phyloP scores from a whole-genome alignment of 2,113 vertebrate genomes.

The Notothenia coriiceps region DNA sequence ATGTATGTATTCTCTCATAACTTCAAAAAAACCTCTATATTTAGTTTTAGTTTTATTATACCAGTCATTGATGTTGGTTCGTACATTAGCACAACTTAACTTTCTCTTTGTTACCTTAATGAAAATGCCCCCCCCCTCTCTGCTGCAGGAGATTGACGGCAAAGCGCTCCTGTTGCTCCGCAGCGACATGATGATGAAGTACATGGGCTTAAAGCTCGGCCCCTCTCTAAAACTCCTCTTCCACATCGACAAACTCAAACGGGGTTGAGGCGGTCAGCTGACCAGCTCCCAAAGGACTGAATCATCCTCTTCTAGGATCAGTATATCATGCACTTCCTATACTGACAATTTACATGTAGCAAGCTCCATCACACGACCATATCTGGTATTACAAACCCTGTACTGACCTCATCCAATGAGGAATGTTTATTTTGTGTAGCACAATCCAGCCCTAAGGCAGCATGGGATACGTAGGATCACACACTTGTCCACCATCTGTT shows the following conservation, averaged over 20 bases:
- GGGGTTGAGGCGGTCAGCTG: constrained; percentile 85
- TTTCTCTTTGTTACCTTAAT: too few relatives aligned
- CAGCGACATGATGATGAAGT: constrained; percentile 97
- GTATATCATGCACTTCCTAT: constrained; percentile 67
- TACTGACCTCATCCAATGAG: constrained; percentile 66
- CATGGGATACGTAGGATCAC: constrained; percentile 64
- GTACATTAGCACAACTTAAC: background rate
- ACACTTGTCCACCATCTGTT: constrained; percentile 49
- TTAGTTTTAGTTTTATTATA: too few relatives aligned
- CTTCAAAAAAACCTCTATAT: too few relatives aligned
- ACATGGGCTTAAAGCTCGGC: constrained; percentile 98
- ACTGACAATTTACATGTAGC: constrained; percentile 68
- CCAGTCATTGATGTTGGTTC: background rate
- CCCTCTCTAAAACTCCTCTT: constrained; percentile 97
- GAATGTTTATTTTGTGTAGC: constrained; percentile 77
- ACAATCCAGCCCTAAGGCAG: constrained; percentile 74
- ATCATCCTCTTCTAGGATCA: constrained; percentile 56
- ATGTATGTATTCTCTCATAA: constrained; percentile 83
- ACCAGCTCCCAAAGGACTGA: constrained; percentile 60
- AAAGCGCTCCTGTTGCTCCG: constrained; percentile 92
- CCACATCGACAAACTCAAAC: constrained; percentile 97
- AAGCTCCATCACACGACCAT: constrained; percentile 49
- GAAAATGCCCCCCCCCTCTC: background rate
- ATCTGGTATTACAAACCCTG: constrained; percentile 40
- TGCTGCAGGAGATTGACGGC: constrained; percentile 91